Percentiles rank a stretch among this genome's conserved stretches.
phyloP scores from a whole-genome alignment of 2,888 invertebrate species.

The Endomychus coccineus region DNA sequence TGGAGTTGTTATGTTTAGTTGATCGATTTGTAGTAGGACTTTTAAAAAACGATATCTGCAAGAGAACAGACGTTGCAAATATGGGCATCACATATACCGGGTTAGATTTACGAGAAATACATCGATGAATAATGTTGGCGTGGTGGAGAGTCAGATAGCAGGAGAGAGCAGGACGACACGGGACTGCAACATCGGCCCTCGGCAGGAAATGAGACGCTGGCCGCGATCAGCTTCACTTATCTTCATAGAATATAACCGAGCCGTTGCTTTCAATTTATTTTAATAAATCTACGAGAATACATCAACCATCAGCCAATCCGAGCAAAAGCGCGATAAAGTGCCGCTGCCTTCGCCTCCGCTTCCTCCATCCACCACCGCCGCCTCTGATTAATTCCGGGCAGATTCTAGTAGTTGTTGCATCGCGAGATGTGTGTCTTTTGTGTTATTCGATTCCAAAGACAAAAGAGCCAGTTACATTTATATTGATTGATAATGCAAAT shows the following conservation, averaged over 20 bases:
- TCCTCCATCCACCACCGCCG: conserved; percentile 25
- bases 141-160: conserved; percentile 10
- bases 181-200: conserved; percentile 9
- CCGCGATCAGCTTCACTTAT: conserved; percentile 33
- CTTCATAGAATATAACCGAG: conserved; percentile 36
- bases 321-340: conserved; percentile 35
- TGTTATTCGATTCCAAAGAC: no score
- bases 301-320: conserved; percentile 41
- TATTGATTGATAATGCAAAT: no score
- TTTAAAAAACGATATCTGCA: no score
- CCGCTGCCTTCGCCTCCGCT: conserved; percentile 17
- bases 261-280: conserved; percentile 45
- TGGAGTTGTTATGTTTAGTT: no score
- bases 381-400: not conserved
- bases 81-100: conserved; percentile 9
- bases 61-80: conserved; percentile 13
- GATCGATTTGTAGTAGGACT: no score
- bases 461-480: no score
- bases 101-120: conserved; percentile 21
- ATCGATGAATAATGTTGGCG: conserved; percentile 22
- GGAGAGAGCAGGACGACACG: not conserved
- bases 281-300: conserved; percentile 44
- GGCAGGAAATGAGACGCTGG: conserved; percentile 35
- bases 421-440: no score
- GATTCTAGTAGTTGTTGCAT: no score